These are phyloP conservation scores for Streblospio benedicti DNA, from an alignment of 1,140 invertebrate species.

Conservation along the genomic window DNA sequence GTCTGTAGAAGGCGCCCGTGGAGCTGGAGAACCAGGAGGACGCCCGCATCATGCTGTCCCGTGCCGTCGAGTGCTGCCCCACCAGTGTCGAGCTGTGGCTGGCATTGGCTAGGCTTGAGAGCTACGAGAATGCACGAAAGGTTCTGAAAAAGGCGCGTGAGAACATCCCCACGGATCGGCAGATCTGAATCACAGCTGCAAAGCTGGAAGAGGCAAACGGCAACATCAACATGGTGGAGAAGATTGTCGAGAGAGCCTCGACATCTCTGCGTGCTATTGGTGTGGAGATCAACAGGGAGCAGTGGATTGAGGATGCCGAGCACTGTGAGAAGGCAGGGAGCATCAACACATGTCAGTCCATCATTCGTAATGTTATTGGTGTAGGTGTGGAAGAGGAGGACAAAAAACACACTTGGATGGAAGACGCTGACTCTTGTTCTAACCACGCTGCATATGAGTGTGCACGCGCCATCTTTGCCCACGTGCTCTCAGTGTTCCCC, in stretches of 20 bases:
- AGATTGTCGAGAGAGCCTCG: slow-evolving; percentile 90
- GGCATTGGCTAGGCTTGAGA: slow-evolving; percentile 90
- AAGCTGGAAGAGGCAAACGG: slow-evolving; percentile 96
- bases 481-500: slow-evolving; percentile 81
- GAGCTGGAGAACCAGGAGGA: slow-evolving; percentile 92
- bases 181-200: slow-evolving; percentile 77
- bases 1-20: slow-evolving; percentile 96
- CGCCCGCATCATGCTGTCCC: slow-evolving; percentile 83
- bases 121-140: slow-evolving; percentile 88
- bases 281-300: slow-evolving; percentile 96
- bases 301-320: slow-evolving; percentile 98
- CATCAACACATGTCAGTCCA: slow-evolving; percentile 84
- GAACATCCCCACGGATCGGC: slow-evolving; percentile 96
- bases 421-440: slow-evolving; percentile 91
- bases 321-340: slow-evolving; percentile 93
- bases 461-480: slow-evolving; percentile 87
- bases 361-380: slow-evolving; percentile 84
- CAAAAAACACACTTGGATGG: slow-evolving; percentile 96
- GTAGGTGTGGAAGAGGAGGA: slow-evolving; percentile 95
- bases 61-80: slow-evolving; percentile 94
- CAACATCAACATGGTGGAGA: slow-evolving; percentile 90
- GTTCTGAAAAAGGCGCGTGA: slow-evolving; percentile 97
- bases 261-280: slow-evolving; percentile 86
- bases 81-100: slow-evolving; percentile 70
- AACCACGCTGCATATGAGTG: slow-evolving; percentile 87